Conservation (phyloP, 1,140 invertebrate genomes). For the Euwallacea similis region DNA sequence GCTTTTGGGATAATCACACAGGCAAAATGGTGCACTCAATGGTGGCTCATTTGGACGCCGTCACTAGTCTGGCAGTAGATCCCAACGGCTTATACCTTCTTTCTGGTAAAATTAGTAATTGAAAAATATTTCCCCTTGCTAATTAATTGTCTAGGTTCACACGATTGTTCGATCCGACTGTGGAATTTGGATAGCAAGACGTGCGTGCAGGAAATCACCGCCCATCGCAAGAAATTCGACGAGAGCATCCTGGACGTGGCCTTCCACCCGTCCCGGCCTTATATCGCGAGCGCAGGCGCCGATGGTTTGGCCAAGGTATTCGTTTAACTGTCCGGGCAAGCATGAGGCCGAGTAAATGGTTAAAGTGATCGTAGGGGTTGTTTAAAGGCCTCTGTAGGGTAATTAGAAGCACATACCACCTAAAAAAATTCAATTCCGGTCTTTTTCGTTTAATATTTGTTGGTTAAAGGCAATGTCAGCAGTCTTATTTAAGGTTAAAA, state of each 20-base stretch:
- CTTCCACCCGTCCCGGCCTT: constrained; percentile 97
- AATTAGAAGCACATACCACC: not conserved
- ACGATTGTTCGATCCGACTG: constrained; percentile 98
- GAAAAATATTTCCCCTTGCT: constrained; percentile 1
- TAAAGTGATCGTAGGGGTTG: not conserved
- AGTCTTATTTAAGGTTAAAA: not conserved
- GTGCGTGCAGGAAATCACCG: constrained; percentile 99
- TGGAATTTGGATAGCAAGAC: constrained; percentile 99
- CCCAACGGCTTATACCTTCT: constrained; percentile 97
- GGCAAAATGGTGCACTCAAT: constrained; percentile 95
- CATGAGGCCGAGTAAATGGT: not conserved
- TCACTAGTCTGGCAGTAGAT: constrained; percentile 97
- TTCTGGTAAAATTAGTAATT: constrained; percentile 72
- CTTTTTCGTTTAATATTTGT: not conserved
- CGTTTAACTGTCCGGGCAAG: constrained; percentile 55
- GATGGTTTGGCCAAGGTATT: constrained; percentile 98
- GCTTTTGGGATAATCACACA: constrained; percentile 96
- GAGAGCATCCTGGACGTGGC: constrained; percentile 99
- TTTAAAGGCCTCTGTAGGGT: not conserved
- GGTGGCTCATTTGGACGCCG: constrained; percentile 98
- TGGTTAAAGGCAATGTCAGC: not conserved
- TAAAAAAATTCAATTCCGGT: not conserved
- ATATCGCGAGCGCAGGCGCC: constrained; percentile 97
- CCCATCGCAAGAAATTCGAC: constrained; percentile 99
- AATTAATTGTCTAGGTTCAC: constrained; percentile 64